Evolutionary conservation across 53 echinoderm and acorn worm genomes (phyloP).

Genomic region (Hippasteria phrygiana): DNA sequence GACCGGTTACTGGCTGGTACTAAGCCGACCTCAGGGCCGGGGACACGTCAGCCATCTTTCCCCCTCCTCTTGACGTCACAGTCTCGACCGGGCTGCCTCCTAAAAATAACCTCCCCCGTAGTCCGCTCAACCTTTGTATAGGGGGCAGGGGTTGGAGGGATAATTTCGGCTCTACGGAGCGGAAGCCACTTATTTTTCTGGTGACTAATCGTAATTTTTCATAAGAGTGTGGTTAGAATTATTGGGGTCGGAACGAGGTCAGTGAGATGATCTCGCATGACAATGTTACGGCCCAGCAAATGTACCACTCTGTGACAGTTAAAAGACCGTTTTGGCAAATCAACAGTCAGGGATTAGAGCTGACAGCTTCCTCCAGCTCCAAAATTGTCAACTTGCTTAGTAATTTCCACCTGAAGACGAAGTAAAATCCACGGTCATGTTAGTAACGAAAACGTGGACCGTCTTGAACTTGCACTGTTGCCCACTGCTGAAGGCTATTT

Average conservation of each 20-base stretch:
- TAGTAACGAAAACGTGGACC: too few relatives aligned
- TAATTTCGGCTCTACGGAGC: not conserved
- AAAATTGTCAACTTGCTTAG: too few relatives aligned
- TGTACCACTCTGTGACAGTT: slow-evolving; percentile 28
- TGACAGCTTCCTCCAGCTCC: too few relatives aligned
- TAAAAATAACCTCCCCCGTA: not conserved
- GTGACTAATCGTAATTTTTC: slow-evolving; percentile 47
- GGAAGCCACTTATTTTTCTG: slow-evolving; percentile 29
- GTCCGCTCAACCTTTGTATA: not conserved
- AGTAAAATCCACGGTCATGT: too few relatives aligned
- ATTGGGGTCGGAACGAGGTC: not conserved
- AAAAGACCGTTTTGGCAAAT: too few relatives aligned
- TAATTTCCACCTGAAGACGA: too few relatives aligned
- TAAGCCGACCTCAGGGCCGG: not conserved
- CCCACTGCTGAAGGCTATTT: too few relatives aligned
- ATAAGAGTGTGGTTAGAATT: not conserved
- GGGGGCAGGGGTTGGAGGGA: not conserved
- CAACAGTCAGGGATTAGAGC: not conserved
- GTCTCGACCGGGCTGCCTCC: not conserved
- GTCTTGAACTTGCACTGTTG: too few relatives aligned
- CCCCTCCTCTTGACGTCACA: slow-evolving; percentile 51
- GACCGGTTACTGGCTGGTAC: slow-evolving; percentile 63
- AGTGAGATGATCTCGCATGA: slow-evolving; percentile 4
- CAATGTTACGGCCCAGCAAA: not conserved
- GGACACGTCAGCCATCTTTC: slow-evolving; percentile 41